These are phyloP conservation scores for Drosophila tanythrix DNA, from an alignment of 2,888 invertebrate species.

Conservation along the genomic window DNA sequence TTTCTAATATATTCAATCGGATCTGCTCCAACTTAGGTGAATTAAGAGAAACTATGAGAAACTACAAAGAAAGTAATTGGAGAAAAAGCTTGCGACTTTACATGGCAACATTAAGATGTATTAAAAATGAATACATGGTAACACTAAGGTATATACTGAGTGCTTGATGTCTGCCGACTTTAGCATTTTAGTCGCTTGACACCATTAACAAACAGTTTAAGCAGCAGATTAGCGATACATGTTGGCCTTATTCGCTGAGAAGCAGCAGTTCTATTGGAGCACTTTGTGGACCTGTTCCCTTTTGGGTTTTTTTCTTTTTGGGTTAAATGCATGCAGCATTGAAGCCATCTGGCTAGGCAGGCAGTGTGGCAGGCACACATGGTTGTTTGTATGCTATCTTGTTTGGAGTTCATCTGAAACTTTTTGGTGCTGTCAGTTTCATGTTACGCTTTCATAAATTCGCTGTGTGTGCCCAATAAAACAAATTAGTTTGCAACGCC, in stretches of 20 bases:
- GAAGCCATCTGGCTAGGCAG: constrained; percentile 11
- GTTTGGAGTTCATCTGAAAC: constrained; percentile 36
- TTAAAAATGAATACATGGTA: neutral
- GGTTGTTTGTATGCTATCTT: constrained; percentile 2
- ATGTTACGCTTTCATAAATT: constrained; percentile 55
- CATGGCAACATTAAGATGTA: neutral
- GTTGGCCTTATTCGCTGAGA: neutral
- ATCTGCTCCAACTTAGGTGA: neutral
- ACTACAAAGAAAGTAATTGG: neutral
- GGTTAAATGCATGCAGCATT: constrained; percentile 25
- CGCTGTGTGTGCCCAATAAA: constrained; percentile 58
- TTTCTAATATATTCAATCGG: neutral
- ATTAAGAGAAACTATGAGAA: neutral
- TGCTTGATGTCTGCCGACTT: constrained; percentile 2
- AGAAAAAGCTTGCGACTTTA: neutral
- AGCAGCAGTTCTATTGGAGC: constrained; percentile 1
- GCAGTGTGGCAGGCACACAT: constrained; percentile 7
- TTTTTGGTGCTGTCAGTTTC: constrained; percentile 55
- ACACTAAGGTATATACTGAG: neutral
- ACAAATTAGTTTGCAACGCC: constrained; percentile 71
- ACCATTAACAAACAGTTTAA: constrained; percentile 19
- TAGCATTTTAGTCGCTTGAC: constrained; percentile 4
- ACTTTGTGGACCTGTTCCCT: neutral
- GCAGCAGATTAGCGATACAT: constrained; percentile 27
- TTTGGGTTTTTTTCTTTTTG: neutral